These are phyloP conservation scores for Sinosuthora webbiana DNA, from an alignment of 2,113 vertebrate species.

Conservation along the genomic window DNA sequence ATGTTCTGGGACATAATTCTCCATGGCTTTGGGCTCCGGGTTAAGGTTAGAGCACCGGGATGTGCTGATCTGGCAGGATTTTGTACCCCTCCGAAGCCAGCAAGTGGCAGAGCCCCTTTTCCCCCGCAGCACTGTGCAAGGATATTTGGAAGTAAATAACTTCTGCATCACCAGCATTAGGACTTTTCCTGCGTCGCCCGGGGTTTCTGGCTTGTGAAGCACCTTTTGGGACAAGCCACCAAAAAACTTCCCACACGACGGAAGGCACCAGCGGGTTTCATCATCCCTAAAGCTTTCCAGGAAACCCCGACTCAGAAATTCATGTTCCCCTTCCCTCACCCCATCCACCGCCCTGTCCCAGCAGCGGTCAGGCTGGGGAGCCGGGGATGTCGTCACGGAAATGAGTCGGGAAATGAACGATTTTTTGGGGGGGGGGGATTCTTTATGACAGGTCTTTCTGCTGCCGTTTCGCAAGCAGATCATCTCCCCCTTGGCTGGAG, in stretches of 20 bases:
- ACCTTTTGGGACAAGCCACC: not conserved
- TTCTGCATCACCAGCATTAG: rapidly evolving
- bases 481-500: not conserved
- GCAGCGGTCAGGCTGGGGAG: not conserved
- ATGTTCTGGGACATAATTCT: not conserved
- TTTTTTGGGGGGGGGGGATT: not conserved
- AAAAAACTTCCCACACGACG: not conserved
- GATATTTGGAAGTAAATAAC: rapidly evolving
- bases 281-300: not conserved
- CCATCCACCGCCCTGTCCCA: not conserved
- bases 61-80: not conserved
- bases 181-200: rapidly evolving
- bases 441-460: not conserved
- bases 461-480: not conserved
- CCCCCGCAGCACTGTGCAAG: not conserved
- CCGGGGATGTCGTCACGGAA: not conserved
- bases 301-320: not conserved
- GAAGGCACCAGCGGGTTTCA: not conserved
- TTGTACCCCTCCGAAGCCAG: not conserved
- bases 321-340: not conserved
- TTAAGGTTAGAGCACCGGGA: not conserved
- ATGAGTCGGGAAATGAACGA: rapidly evolving
- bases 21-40: not conserved
- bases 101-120: not conserved
- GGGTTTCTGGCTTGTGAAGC: not conserved